phyloP scores from a whole-genome alignment of 37 sponge, comb jelly and placozoan species.

The Diacarnus erythraeanus region DNA sequence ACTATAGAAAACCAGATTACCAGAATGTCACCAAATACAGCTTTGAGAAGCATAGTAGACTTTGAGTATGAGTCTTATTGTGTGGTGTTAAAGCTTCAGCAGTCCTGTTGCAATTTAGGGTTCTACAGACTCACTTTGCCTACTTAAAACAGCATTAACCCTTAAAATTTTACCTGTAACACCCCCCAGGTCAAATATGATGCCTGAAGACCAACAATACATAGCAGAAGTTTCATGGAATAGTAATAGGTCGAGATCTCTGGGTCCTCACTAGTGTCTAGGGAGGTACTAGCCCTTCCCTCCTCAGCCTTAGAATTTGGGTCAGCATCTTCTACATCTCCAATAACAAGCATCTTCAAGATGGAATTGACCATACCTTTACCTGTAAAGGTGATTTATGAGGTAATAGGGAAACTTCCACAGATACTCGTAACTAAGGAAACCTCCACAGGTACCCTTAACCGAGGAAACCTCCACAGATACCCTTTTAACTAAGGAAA shows the following conservation, averaged over 20 bases:
- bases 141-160: too few relatives aligned
- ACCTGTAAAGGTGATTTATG: constrained; percentile 26
- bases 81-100: too few relatives aligned
- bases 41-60: too few relatives aligned
- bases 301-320: constrained; percentile 2
- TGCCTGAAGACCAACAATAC: constrained; percentile 79
- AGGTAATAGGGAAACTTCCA: not conserved
- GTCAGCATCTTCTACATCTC: constrained; percentile 29
- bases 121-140: too few relatives aligned
- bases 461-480: not conserved
- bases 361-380: constrained; percentile 49
- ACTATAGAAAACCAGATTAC: too few relatives aligned
- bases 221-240: constrained; percentile 48
- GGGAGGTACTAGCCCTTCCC: not conserved
- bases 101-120: too few relatives aligned
- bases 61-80: too few relatives aligned
- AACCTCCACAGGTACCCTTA: too few relatives aligned
- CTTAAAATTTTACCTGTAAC: constrained; percentile 63
- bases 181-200: constrained; percentile 95
- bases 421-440: too few relatives aligned
- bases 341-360: constrained; percentile 53
- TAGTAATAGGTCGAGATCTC: not conserved
- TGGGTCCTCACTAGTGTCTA: not conserved
- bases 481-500: not conserved
- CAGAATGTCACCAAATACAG: too few relatives aligned